These are phyloP conservation scores for Synergus gifuensis DNA, from an alignment of 2,888 invertebrate genomes.

Conservation along the genomic window DNA sequence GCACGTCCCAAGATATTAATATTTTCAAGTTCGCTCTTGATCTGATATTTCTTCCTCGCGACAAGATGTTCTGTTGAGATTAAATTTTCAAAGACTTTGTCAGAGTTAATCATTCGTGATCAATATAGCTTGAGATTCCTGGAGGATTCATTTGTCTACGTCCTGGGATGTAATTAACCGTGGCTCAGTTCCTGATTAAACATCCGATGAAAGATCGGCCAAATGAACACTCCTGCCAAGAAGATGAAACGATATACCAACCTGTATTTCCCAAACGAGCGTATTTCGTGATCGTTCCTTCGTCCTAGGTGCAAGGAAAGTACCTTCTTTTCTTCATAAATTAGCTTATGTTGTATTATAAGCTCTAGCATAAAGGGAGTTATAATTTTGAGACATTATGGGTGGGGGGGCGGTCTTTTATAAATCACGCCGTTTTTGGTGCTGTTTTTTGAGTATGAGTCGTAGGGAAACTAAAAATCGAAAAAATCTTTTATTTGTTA, in stretches of 20 bases:
- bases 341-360: neutral
- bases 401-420: too few species aligned
- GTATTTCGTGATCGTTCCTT: neutral
- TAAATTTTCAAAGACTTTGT: neutral
- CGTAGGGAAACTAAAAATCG: too few species aligned
- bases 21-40: neutral
- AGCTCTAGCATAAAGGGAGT: neutral
- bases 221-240: neutral
- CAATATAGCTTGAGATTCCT: neutral
- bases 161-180: neutral
- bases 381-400: neutral
- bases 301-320: neutral
- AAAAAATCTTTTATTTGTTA: too few species aligned
- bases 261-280: neutral
- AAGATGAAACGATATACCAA: neutral
- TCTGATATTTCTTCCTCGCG: neutral
- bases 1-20: neutral
- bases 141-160: neutral
- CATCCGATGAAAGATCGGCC: neutral
- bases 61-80: neutral
- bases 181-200: neutral
- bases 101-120: neutral
- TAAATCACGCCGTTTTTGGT: too few species aligned
- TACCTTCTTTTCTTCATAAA: neutral
- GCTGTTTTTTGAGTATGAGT: too few species aligned